phyloP scores from a whole-genome alignment of 2,113 vertebrate species.

The Ammodytes marinus region DNA sequence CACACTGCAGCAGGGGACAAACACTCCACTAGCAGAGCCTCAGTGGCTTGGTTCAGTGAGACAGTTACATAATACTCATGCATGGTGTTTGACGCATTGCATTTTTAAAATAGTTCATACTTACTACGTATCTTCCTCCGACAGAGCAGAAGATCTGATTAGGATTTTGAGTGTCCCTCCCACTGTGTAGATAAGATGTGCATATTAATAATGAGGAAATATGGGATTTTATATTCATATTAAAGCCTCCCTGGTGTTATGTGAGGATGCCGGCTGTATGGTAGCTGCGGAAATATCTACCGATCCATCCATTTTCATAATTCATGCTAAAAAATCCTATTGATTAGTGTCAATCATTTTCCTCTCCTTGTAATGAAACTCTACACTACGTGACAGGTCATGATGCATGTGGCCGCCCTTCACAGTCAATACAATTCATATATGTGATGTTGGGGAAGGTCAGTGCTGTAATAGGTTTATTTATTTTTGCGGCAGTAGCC shows the following conservation, averaged over 20 bases:
- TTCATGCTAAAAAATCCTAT: neutral
- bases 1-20: slow-evolving; percentile 4
- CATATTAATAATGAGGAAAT: slow-evolving; percentile 39
- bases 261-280: neutral
- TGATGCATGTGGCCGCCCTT: neutral
- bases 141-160: slow-evolving; percentile 46
- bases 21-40: slow-evolving; percentile 4
- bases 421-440: neutral
- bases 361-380: slow-evolving; percentile 13
- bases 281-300: neutral
- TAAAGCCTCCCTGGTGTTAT: neutral
- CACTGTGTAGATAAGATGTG: slow-evolving; percentile 42
- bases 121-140: slow-evolving; percentile 15
- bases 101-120: slow-evolving; percentile 15
- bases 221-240: slow-evolving; percentile 8
- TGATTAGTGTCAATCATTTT: neutral
- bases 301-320: slow-evolving; percentile 16
- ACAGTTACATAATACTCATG: neutral
- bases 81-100: neutral
- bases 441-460: neutral
- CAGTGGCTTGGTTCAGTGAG: neutral
- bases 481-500: neutral
- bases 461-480: neutral
- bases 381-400: neutral
- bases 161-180: slow-evolving; percentile 24